Conservation (phyloP, 2,113 vertebrate genomes). For the Aphelocoma coerulescens region DNA sequence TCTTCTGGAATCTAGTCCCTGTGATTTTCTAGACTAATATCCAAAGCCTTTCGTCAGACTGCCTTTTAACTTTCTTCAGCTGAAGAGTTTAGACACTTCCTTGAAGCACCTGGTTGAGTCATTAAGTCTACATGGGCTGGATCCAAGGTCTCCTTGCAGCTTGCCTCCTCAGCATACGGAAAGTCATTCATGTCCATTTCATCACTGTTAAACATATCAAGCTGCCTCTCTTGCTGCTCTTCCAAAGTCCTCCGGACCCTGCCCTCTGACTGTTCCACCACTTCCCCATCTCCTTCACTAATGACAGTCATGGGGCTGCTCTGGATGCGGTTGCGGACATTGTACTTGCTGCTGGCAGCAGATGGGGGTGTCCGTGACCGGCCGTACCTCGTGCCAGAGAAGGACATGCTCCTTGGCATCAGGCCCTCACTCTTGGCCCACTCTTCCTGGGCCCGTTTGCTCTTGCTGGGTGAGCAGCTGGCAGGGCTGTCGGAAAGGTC, state of each 20-base stretch:
- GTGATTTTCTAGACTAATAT: background rate
- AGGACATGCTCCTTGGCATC: constrained; percentile 80
- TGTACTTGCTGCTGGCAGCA: constrained; percentile 96
- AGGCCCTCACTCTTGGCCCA: constrained; percentile 85
- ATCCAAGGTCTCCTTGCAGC: background rate
- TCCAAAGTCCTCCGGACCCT: constrained; percentile 46
- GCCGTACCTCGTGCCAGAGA: constrained; percentile 79
- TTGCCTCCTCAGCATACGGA: background rate
- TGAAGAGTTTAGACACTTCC: constrained; percentile 75
- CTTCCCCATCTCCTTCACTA: constrained; percentile 91
- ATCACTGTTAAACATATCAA: constrained; percentile 34
- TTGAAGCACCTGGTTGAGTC: constrained; percentile 19
- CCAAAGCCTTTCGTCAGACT: background rate
- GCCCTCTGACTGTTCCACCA: constrained; percentile 71
- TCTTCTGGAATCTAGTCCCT: background rate
- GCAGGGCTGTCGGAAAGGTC: constrained; percentile 68
- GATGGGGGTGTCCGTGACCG: constrained; percentile 91
- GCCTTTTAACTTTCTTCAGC: constrained; percentile 70
- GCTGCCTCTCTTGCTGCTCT: constrained; percentile 9
- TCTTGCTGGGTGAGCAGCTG: constrained; percentile 73
- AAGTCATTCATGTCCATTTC: constrained; percentile 34
- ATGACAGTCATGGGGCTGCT: constrained; percentile 99
- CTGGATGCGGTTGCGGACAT: constrained; percentile 86
- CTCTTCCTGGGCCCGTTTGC: constrained; percentile 80
- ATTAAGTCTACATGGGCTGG: constrained; percentile 6